phyloP scores from a whole-genome alignment of 2,113 vertebrate genomes.

The Nibea coibor region DNA sequence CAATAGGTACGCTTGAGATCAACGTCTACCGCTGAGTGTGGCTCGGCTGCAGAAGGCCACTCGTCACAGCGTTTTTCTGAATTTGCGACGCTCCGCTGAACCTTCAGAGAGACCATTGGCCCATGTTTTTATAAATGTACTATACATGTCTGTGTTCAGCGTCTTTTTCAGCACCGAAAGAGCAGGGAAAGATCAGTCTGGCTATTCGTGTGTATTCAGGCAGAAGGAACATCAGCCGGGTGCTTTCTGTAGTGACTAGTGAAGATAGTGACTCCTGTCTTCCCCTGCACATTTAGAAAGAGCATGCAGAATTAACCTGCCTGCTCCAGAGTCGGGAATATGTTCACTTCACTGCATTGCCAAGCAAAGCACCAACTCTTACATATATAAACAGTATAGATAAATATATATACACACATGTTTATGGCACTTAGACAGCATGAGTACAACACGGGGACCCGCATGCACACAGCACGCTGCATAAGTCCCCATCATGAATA shows the following conservation, averaged over 20 bases:
- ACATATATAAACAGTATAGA: slow-evolving; percentile 21
- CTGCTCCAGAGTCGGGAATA: slow-evolving; percentile 40
- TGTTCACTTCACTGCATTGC: slow-evolving; percentile 29
- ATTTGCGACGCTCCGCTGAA: slow-evolving; percentile 57
- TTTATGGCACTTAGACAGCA: slow-evolving; percentile 23
- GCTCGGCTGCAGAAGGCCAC: slow-evolving; percentile 42
- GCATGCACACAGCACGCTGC: slow-evolving; percentile 35
- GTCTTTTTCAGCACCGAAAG: slow-evolving; percentile 56
- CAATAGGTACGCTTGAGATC: slow-evolving; percentile 18
- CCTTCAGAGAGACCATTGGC: slow-evolving; percentile 55
- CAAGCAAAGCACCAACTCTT: not conserved
- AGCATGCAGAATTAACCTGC: slow-evolving; percentile 65
- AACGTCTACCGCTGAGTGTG: slow-evolving; percentile 7
- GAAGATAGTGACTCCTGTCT: slow-evolving; percentile 52
- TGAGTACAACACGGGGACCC: slow-evolving; percentile 26
- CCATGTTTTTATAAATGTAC: slow-evolving; percentile 74
- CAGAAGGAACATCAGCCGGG: slow-evolving; percentile 73
- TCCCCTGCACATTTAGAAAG: slow-evolving; percentile 54
- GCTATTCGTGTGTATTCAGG: slow-evolving; percentile 76
- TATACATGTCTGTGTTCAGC: slow-evolving; percentile 68
- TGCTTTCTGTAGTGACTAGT: slow-evolving; percentile 58
- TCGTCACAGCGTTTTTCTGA: slow-evolving; percentile 22
- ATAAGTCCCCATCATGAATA: slow-evolving; percentile 74
- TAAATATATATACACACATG: not conserved
- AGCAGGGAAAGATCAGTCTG: slow-evolving; percentile 72